Evolutionary conservation across 2,797 vertebrate species (phyloP).

Genomic region (Urophycis tenuis): DNA sequence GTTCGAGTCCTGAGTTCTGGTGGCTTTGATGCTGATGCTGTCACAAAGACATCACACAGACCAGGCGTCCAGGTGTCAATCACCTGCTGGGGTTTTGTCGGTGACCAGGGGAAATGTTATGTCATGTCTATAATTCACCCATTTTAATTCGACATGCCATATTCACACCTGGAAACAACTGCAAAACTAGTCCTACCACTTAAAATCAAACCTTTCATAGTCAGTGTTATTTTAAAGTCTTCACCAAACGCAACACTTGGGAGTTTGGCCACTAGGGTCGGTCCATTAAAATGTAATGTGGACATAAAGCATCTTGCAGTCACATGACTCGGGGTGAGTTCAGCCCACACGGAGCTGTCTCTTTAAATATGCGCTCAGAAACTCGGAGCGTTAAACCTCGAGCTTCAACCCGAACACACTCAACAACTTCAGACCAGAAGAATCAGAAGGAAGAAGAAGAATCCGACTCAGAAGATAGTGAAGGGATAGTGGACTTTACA

Average conservation of each 20-base stretch:
- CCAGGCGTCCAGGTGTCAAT: too few species aligned
- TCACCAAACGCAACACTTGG: neutral
- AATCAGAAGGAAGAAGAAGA: too few species aligned
- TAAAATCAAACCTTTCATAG: neutral
- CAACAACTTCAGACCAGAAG: neutral
- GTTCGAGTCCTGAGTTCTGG: too few species aligned
- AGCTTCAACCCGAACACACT: constrained; percentile 44
- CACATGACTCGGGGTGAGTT: neutral
- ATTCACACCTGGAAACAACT: neutral
- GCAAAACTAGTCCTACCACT: neutral
- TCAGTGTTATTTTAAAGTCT: neutral
- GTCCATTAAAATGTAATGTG: neutral
- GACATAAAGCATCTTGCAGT: neutral
- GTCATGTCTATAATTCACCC: neutral
- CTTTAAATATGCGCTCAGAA: constrained; percentile 65
- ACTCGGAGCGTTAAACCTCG: constrained; percentile 64
- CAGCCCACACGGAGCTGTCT: constrained; percentile 49
- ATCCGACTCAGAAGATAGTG: too few species aligned
- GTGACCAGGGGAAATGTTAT: neutral
- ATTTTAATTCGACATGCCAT: neutral
- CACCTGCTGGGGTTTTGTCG: neutral
- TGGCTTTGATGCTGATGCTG: too few species aligned
- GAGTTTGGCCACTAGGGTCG: neutral
- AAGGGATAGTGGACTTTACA: constrained; percentile 49
- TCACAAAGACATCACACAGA: too few species aligned